These are phyloP conservation scores for Lasaia peninsularis DNA, from an alignment of 1,140 invertebrate species.

Conservation along the genomic window DNA sequence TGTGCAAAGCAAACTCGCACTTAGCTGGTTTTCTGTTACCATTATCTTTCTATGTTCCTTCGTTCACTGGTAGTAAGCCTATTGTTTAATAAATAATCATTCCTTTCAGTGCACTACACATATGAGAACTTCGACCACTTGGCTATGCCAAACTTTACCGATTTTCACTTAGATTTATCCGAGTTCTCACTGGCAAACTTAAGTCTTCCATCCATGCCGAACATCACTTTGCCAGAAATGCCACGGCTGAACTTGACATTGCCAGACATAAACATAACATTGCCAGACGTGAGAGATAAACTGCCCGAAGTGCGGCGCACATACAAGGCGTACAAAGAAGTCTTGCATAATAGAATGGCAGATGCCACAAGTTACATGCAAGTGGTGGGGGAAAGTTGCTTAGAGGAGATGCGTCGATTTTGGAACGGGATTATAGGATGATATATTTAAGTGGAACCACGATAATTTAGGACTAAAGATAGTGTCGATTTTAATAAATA, in stretches of 20 bases:
- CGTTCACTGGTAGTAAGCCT: too few relatives aligned
- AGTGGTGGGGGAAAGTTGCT: conserved; percentile 57
- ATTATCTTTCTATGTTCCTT: background rate
- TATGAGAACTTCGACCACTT: conserved; percentile 69
- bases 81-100: conserved; percentile 27
- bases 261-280: conserved; percentile 56
- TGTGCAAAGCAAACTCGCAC: too few relatives aligned
- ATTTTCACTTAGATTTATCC: conserved; percentile 55
- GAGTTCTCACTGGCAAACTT: conserved; percentile 51
- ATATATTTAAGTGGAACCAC: conserved; percentile 17
- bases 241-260: conserved; percentile 33
- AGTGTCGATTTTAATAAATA: background rate
- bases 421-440: conserved; percentile 57
- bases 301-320: conserved; percentile 51
- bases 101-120: conserved; percentile 70
- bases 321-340: conserved; percentile 62
- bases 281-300: conserved; percentile 50
- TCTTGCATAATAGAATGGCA: conserved; percentile 54
- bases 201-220: conserved; percentile 44
- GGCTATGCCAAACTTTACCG: conserved; percentile 60
- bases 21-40: too few relatives aligned
- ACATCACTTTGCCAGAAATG: conserved; percentile 45
- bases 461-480: background rate
- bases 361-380: conserved; percentile 60
- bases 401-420: conserved; percentile 53